A percentile compares a stretch with the other conserved stretches of the same genome.
Conservation (phyloP, 1,140 invertebrate species). For the Dufourea novaeangliae region DNA sequence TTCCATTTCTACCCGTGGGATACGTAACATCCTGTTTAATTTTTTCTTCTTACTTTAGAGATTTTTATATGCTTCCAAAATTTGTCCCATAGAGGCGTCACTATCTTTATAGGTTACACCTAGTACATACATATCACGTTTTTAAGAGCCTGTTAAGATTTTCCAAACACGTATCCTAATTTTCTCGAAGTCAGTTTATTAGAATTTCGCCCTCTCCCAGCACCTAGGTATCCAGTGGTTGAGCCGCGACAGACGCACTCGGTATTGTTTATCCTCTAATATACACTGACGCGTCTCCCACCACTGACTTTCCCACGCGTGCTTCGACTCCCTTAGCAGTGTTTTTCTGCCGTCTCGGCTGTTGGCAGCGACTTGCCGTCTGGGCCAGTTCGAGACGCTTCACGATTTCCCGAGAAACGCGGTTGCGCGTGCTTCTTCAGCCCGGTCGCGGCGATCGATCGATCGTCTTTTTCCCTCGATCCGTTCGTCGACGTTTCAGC, state of each 20-base stretch:
- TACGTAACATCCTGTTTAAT: too few relatives aligned
- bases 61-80: too few relatives aligned
- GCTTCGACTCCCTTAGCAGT: slow-evolving; percentile 62
- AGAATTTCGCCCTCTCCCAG: not conserved
- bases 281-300: slow-evolving; percentile 62
- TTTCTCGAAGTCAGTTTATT: not conserved
- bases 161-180: not conserved
- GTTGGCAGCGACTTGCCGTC: slow-evolving; percentile 68
- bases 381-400: slow-evolving; percentile 49
- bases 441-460: not conserved
- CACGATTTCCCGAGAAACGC: slow-evolving; percentile 53
- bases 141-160: too few relatives aligned
- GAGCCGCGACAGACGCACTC: not conserved
- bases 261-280: slow-evolving; percentile 37
- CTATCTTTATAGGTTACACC: too few relatives aligned
- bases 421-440: slow-evolving; percentile 7
- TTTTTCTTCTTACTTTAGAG: too few relatives aligned
- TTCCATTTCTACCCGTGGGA: too few relatives aligned
- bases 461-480: slow-evolving; percentile 41
- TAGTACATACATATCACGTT: too few relatives aligned
- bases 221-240: not conserved
- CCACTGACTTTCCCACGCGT: slow-evolving; percentile 71
- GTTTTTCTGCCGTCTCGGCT: slow-evolving; percentile 50
- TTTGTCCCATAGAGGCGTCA: too few relatives aligned
- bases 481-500: not conserved